Evolutionary conservation across 2,113 vertebrate genomes (phyloP), one percentile per base, ranked within the genome.

Genomic region (Coreoperca whiteheadi): DNA sequence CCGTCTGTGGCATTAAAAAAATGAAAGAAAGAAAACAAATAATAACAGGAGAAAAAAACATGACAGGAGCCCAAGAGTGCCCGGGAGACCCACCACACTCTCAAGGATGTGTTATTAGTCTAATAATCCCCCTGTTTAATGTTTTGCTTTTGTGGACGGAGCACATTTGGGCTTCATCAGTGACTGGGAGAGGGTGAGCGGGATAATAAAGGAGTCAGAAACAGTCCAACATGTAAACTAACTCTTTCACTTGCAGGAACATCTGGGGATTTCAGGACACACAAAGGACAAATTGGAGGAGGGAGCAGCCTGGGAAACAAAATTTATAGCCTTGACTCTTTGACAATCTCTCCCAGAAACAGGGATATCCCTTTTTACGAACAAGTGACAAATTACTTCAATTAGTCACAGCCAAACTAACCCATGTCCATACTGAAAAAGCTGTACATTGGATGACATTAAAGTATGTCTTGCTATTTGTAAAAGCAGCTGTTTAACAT

Each of bases 1-100:
- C 92, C 87, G 84, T 91, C 90, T 95, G 90, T 92, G 87, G 84
- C 87, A 79, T 78, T 83, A 53, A 68, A 68, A 87, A 83, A 48
- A 77, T 1, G 3, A 51, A 68, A 67, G 63, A 61, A n/a, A 68
- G 57, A 81, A 56, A 84, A 84, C 9, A 68, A 79, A 85, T 51
- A 88, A 84, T 74, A 80, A 84, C 54, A 81, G 50, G 60, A 65
- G 48, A 37, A 65, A 72, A 73, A 30, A 51, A 14, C 16, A 3
- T 8, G 34, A 51, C 43, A 75, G 15, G 50, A 80, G 50, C 79
- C 56, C 37, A 23, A 10, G 56, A 34, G 28, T 76, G 59, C 74
- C 72, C 74, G 54, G 0, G 23, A 69, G 72, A 82, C 50, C 73
- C 72, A 48, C 23, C 64, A 39, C 68, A n/a, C 51, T 59, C 68